A percentile compares a stretch with the other conserved stretches of the same genome.
Evolutionary conservation across 1,140 invertebrate species (phyloP).

Genomic region (Lethocerus indicus): DNA sequence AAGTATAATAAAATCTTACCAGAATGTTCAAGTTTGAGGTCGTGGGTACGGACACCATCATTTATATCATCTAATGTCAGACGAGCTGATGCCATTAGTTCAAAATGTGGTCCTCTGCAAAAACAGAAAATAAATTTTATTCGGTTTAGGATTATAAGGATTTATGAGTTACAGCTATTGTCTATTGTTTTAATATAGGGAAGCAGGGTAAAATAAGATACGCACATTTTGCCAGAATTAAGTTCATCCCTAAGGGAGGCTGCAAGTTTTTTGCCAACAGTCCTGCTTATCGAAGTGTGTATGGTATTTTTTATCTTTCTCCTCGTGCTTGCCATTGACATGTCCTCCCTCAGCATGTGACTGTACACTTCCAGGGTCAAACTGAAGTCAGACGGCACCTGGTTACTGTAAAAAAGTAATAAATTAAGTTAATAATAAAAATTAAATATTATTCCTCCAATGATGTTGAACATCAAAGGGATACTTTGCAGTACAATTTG

Average conservation of each 20-base stretch:
- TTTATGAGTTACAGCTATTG: too few relatives aligned
- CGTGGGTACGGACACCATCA: slow-evolving; percentile 34
- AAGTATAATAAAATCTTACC: too few relatives aligned
- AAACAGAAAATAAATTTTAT: background rate
- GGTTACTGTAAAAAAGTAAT: slow-evolving; percentile 30
- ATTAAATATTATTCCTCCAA: slow-evolving; percentile 6
- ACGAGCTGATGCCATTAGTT: slow-evolving; percentile 43
- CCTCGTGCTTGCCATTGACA: slow-evolving; percentile 47
- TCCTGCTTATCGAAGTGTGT: slow-evolving; percentile 47
- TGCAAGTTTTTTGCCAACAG: slow-evolving; percentile 43
- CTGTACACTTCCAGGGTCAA: slow-evolving; percentile 48
- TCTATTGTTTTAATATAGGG: background rate
- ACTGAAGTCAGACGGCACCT: slow-evolving; percentile 43
- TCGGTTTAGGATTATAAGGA: too few relatives aligned
- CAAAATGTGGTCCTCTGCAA: slow-evolving; percentile 47
- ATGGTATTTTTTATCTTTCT: slow-evolving; percentile 48
- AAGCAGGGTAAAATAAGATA: slow-evolving; percentile 1
- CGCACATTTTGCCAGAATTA: slow-evolving; percentile 30
- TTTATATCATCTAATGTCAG: slow-evolving; percentile 40
- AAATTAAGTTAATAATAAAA: slow-evolving; percentile 3
- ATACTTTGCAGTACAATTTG: too few relatives aligned
- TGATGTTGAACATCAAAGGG: too few relatives aligned
- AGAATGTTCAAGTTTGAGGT: slow-evolving; percentile 30
- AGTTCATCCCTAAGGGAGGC: slow-evolving; percentile 34
- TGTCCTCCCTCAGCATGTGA: slow-evolving; percentile 46